Percentiles rank a stretch among this genome's conserved stretches.
Evolutionary conservation across 2,888 invertebrate genomes (phyloP).

Genomic region (Scrobipalpa costella): DNA sequence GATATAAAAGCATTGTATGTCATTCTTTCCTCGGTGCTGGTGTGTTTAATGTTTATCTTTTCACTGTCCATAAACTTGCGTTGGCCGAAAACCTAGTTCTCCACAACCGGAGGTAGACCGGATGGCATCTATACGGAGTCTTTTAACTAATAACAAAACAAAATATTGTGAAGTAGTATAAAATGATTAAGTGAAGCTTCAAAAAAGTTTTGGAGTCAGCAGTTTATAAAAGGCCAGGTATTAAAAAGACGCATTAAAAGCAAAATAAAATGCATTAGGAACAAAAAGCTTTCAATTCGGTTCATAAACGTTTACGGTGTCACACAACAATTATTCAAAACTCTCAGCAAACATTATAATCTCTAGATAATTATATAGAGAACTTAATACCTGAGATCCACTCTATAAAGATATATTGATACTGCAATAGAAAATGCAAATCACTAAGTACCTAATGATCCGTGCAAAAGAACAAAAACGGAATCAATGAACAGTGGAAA

Average conservation of each 20-base stretch:
- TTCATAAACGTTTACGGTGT: too few relatives aligned
- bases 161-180: neutral
- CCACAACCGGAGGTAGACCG: neutral
- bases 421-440: slow-evolving; percentile 16
- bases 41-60: slow-evolving; percentile 1
- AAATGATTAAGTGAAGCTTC: neutral
- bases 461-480: slow-evolving; percentile 8
- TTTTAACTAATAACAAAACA: neutral
- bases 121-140: neutral
- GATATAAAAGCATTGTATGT: slow-evolving; percentile 10
- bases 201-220: too few relatives aligned
- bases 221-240: too few relatives aligned
- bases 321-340: neutral
- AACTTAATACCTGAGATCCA: neutral
- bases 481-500: slow-evolving; percentile 10
- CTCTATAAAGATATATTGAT: neutral
- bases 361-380: neutral
- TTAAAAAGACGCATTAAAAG: neutral
- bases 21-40: neutral
- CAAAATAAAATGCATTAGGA: neutral
- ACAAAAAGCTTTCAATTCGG: neutral
- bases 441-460: slow-evolving; percentile 1
- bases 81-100: slow-evolving; percentile 10
- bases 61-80: slow-evolving; percentile 9
- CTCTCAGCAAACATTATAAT: neutral